Evolutionary conservation across 2,797 vertebrate genomes (phyloP).

Genomic region (Parauchenoglanis ngamensis): DNA sequence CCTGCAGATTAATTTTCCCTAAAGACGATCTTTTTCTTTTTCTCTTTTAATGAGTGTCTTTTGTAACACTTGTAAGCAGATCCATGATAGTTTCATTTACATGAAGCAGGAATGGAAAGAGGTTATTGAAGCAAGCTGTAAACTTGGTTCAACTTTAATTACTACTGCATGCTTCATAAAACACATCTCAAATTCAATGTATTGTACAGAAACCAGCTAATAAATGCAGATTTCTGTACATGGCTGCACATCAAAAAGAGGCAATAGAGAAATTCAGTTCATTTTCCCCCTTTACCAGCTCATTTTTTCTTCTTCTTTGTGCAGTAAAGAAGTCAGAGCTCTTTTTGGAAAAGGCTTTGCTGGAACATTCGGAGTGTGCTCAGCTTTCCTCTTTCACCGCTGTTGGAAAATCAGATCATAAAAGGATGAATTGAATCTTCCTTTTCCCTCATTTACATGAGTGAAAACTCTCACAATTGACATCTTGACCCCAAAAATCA

Average conservation of each 20-base stretch:
- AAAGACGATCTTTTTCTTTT: slow-evolving; percentile 16
- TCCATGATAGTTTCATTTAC: not conserved
- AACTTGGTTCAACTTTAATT: not conserved
- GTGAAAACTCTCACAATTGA: slow-evolving; percentile 17
- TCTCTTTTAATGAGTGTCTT: slow-evolving; percentile 3
- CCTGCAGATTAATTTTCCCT: slow-evolving; percentile 29
- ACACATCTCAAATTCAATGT: not conserved
- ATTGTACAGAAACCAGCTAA: slow-evolving; percentile 5
- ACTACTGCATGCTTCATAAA: slow-evolving; percentile 17
- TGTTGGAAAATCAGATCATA: not conserved
- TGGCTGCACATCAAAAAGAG: not conserved
- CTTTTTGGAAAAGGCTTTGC: slow-evolving; percentile 20
- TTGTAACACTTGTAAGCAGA: slow-evolving; percentile 3
- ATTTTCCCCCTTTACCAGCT: not conserved
- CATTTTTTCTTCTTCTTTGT: not conserved
- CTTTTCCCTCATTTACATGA: slow-evolving; percentile 23
- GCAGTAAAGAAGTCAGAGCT: slow-evolving; percentile 5
- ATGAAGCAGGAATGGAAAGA: slow-evolving; percentile 1
- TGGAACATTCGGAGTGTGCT: not conserved
- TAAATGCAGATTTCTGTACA: slow-evolving; percentile 10
- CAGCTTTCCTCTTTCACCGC: not conserved
- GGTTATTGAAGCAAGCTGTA: not conserved
- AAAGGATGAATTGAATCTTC: slow-evolving; percentile 9
- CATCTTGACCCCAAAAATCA: slow-evolving; percentile 24
- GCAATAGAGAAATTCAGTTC: slow-evolving; percentile 10